Conservation (phyloP, 2,888 invertebrate species). For the Pristionchus arcanus region DNA sequence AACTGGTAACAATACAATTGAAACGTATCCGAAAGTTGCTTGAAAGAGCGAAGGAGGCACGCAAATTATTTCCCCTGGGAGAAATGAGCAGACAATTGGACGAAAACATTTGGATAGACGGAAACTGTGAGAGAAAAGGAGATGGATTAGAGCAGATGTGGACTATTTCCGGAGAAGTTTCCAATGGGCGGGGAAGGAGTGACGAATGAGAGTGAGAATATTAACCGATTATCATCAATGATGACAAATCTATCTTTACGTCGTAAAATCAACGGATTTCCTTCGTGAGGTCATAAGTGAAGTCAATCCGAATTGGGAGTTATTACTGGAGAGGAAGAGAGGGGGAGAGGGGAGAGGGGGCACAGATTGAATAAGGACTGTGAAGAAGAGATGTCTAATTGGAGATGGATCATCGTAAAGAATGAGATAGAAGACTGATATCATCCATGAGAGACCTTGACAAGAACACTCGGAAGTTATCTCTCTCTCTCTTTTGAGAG, state of each 20-base stretch:
- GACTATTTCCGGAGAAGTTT: conserved; percentile 51
- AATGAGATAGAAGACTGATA: background rate
- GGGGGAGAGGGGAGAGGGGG: background rate
- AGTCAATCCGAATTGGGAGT: background rate
- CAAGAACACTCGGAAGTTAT: background rate
- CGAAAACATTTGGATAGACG: background rate
- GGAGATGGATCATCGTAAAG: background rate
- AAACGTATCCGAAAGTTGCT: background rate
- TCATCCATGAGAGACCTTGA: background rate
- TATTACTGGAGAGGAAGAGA: conserved; percentile 28
- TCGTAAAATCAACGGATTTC: conserved; percentile 54
- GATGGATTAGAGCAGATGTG: conserved; percentile 1
- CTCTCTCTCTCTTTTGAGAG: background rate
- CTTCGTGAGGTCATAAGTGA: background rate
- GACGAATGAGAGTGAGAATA: conserved; percentile 36
- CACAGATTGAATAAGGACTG: background rate
- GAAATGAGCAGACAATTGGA: background rate
- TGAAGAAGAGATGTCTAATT: conserved; percentile 13
- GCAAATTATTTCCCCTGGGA: background rate
- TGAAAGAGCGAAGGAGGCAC: background rate
- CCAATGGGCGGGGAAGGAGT: conserved; percentile 39
- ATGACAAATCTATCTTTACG: background rate
- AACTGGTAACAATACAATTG: background rate
- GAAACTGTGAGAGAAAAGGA: background rate
- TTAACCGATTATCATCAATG: background rate